Evolutionary conservation across 2,113 vertebrate genomes (phyloP), one percentile per base, ranked within the genome.

Genomic region (Atractosteus spatula): DNA sequence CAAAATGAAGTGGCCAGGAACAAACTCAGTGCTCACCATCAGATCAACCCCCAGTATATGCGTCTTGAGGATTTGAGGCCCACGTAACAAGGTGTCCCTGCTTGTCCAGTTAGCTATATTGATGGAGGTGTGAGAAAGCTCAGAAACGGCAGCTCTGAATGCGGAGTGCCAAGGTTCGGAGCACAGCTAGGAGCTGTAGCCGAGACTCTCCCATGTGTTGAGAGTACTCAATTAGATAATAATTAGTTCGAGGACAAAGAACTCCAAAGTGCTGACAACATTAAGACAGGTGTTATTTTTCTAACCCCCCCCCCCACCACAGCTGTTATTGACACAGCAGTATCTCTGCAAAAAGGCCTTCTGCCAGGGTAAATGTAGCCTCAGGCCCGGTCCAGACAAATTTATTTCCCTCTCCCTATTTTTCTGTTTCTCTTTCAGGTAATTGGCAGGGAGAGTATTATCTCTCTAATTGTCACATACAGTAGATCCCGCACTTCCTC

Each of bases 401-500:
- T 47, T 13, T 3, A 11, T 12, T 16, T 17, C 41, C 3, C 42
- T 3, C 55, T 17, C 71, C 29, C 64, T 41, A 13, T 47, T 14
- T 12, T 17, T 43, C 62, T 29, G 4, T 29, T 17, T 4, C 4
- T 75, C 70, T 71, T 47, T 63, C 78, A 81, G 80, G 80, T 84
- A 81, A 84, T 77, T 73, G 77, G 70, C 72, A 75, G 81, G 72
- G 29, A 75, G 79, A 75, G 79, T 73, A 74, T 81, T 87, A 87
- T 86, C 85, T 85, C 73, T 76, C 79, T 88, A 87, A 91, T 88
- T 83, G 89, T 88, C 86, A 80, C 76, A 87, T 78, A n/a, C n/a
- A n/a, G n/a, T n/a, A 84, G 82, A 80, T 86, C 83, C 83, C 71
- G 70, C 82, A 86, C 87, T 87, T 83, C 79, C 81, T 84, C 79